Percentiles rank a stretch among this genome's conserved stretches.
These are phyloP conservation scores for Trachymyrmex septentrionalis DNA, from an alignment of 1,140 invertebrate species.

Conservation along the genomic window DNA sequence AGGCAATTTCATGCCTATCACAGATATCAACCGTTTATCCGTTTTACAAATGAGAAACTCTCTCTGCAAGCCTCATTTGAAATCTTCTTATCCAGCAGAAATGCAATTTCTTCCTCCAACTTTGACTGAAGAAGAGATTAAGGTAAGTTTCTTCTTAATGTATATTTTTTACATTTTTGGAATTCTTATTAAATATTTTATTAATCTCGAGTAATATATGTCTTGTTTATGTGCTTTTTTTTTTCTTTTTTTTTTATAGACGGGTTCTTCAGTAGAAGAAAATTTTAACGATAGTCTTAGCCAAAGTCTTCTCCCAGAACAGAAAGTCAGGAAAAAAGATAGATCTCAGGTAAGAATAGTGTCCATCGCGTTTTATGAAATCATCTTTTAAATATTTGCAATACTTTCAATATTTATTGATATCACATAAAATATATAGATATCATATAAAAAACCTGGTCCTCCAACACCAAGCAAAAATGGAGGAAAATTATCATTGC, in stretches of 20 bases:
- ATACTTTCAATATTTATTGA: slow-evolving; percentile 57
- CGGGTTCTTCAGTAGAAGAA: slow-evolving; percentile 84
- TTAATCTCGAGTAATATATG: background rate
- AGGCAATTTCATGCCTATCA: slow-evolving; percentile 77
- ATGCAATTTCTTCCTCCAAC: slow-evolving; percentile 89
- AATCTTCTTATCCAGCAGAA: slow-evolving; percentile 95
- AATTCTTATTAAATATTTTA: slow-evolving; percentile 29
- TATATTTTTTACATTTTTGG: slow-evolving; percentile 26
- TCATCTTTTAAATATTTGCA: slow-evolving; percentile 25
- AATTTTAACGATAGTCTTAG: slow-evolving; percentile 89
- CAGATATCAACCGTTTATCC: slow-evolving; percentile 86
- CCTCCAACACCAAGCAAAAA: slow-evolving; percentile 94
- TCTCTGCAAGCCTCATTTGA: slow-evolving; percentile 94
- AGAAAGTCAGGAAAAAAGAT: slow-evolving; percentile 87
- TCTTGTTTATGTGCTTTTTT: background rate
- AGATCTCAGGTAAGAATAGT: slow-evolving; percentile 84
- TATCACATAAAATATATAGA: slow-evolving; percentile 81
- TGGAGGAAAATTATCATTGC: slow-evolving; percentile 90
- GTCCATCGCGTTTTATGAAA: background rate
- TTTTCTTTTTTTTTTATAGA: slow-evolving; percentile 79
- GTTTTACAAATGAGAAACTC: slow-evolving; percentile 95
- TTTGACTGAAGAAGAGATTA: slow-evolving; percentile 91
- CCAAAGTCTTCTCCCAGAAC: slow-evolving; percentile 87
- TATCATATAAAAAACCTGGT: slow-evolving; percentile 93
- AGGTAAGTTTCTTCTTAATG: slow-evolving; percentile 87